phyloP scores from a whole-genome alignment of 2,888 invertebrate genomes.

The Syrista parreyssii region DNA sequence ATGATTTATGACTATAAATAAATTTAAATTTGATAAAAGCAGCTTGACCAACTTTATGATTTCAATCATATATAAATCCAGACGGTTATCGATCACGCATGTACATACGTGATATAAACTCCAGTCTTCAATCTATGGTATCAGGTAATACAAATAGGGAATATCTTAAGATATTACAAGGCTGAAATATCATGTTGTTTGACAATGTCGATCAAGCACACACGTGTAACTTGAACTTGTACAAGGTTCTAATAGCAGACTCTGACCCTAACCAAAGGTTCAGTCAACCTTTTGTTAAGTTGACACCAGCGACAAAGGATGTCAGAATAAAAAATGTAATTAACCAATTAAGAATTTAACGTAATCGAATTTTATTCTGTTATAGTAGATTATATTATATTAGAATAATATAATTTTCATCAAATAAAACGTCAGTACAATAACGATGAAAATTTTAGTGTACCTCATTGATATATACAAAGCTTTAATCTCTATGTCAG shows the following conservation, averaged over 20 bases:
- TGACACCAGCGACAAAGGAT: neutral
- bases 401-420: neutral
- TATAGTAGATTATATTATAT: neutral
- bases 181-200: neutral
- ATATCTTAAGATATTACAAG: neutral
- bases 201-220: neutral
- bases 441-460: too few species aligned
- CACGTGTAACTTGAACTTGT: neutral
- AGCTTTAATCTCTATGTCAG: too few species aligned
- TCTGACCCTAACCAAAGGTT: neutral
- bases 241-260: neutral
- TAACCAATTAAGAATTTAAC: neutral
- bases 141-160: neutral
- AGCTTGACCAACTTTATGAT: neutral
- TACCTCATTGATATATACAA: too few species aligned
- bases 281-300: neutral
- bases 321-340: neutral
- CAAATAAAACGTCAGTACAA: too few species aligned
- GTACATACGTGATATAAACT: neutral
- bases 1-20: neutral
- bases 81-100: neutral
- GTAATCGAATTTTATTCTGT: neutral
- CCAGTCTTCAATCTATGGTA: neutral
- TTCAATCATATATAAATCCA: neutral
- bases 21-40: neutral